Percentiles rank a stretch among this genome's conserved stretches.
Evolutionary conservation across 1,140 invertebrate species (phyloP).

Genomic region (Mesaphorura yosii): DNA sequence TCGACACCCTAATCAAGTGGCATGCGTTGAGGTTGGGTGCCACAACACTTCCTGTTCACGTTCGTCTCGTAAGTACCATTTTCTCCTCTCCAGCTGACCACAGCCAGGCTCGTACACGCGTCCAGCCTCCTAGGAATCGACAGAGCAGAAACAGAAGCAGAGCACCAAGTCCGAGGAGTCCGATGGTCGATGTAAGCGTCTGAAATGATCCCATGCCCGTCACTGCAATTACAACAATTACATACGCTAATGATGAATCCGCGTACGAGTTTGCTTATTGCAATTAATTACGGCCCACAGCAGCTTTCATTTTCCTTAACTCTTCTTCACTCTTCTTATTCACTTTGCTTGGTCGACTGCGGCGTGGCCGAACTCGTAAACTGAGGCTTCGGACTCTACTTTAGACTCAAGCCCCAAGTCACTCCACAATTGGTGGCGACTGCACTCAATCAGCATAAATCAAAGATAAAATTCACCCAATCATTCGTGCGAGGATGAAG

Average conservation of each 20-base stretch:
- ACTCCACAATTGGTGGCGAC: too few relatives aligned
- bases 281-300: too few relatives aligned
- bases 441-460: too few relatives aligned
- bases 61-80: conserved; percentile 45
- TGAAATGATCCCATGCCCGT: conserved; percentile 21
- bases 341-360: too few relatives aligned
- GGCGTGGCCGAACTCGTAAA: too few relatives aligned
- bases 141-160: conserved; percentile 36
- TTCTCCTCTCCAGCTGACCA: conserved; percentile 50
- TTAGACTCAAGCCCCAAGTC: too few relatives aligned
- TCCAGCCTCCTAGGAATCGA: conserved; percentile 43
- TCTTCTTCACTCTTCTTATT: too few relatives aligned
- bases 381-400: too few relatives aligned
- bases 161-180: conserved; percentile 33
- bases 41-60: conserved; percentile 34
- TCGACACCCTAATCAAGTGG: not conserved
- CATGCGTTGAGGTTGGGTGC: not conserved
- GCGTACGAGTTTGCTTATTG: too few relatives aligned
- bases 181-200: conserved; percentile 33
- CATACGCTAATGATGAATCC: not conserved
- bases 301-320: too few relatives aligned
- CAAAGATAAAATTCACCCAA: too few relatives aligned
- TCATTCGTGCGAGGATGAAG: too few relatives aligned
- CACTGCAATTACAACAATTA: not conserved
- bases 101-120: conserved; percentile 44